Base-by-base conservation (phyloP, 2,797 vertebrate genomes). In the Micropoecilia bifurca region DNA sequence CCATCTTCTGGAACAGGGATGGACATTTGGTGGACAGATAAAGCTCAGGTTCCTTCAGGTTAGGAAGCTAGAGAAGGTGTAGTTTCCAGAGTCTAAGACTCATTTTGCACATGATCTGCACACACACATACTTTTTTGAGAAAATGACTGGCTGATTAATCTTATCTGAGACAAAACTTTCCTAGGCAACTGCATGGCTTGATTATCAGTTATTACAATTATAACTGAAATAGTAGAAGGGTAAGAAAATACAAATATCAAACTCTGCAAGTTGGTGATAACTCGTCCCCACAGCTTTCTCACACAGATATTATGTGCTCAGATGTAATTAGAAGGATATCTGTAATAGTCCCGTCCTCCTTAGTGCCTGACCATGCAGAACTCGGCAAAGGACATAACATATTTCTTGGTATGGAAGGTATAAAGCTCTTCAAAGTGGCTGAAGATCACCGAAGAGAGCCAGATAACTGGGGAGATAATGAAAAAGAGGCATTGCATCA, bases 11-110 rank as follows among this genome's bases (percentile, higher is more conserved):
- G 74, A 9, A 80, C 36, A 80, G 81, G 80, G 79, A 78, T 83
- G 82, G 82, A 84, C 79, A 85, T 85, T 87, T 88, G 83, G 82
- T 83, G 86, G 89, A 87, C 75, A 78, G 78, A 84, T 77, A 28
- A 57, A 75, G 87, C 85, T 91, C 79, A 81, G 61, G 75, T 89
- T 90, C 57, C 75, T 90, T 88, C 89, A 80, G 86, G 78, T 85
- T 47, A 48, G 82, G 89, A 85, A 93, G 93, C 73, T 84, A 77
- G 83, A 92, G 81, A 91, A 88, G 85, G 85, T 91, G 91, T 77
- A 85, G 92, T 92, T 93, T 91, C 92, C 87, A 82, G 85, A 88
- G 69, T 85, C 16, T 45, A 80, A 89, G 73, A 82, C 83, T 83
- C 86, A 84, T 83, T 87, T 57, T 82, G 79, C 89, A 92, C 90